Base-by-base conservation (phyloP, 2,888 invertebrate genomes). In the Dendrolimus houi region DNA sequence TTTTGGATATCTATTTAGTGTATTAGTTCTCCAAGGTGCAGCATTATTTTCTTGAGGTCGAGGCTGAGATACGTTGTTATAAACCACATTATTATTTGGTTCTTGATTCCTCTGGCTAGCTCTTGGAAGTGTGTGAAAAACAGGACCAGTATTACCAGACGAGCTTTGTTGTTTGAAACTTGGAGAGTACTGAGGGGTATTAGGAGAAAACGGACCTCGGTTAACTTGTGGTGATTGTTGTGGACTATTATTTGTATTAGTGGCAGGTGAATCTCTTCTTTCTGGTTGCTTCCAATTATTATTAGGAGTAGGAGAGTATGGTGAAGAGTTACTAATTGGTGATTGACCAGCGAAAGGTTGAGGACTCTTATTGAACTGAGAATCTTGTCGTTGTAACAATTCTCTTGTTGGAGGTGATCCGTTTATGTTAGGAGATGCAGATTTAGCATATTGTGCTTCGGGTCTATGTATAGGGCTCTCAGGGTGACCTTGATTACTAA, bases 311-410 rank as follows among this genome's bases (percentile, higher is more conserved):
- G 86, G 89, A 12, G 91, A 89, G 64, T 80, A 87, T 1, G 85
- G 77, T 7, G 82, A 78, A 55, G 74, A 81, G 60, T 76, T 86
- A 57, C 69, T 77, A 42, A 79, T 55, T 41, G 89, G 83, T 9
- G 85, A 79, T 62, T 85, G 82, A 40, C 78, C 81, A 9, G 71
- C 73, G 64, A 81, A 91, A 8, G 91, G 91, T 58, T 88, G 88
- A 54, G 91, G 91, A 60, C 90, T 91, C 61, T 89, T 90, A 64
- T 91, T 91, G 58, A 91, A 91, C 67, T 89, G 91, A 47, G 91
- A 91, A 61, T 91, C 91, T 67, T 91, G 91, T 56, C 91, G 76
- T 65, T 84, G 83, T 59, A 91, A 69, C 14, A 84, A 53, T 64
- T 90, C 90, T 65, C 90, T 78, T 10, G 82, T 88, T 8, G 81